Evolutionary conservation across 2,113 vertebrate species (phyloP), one percentile per base, ranked within the genome.

Genomic region (Sturnus vulgaris): DNA sequence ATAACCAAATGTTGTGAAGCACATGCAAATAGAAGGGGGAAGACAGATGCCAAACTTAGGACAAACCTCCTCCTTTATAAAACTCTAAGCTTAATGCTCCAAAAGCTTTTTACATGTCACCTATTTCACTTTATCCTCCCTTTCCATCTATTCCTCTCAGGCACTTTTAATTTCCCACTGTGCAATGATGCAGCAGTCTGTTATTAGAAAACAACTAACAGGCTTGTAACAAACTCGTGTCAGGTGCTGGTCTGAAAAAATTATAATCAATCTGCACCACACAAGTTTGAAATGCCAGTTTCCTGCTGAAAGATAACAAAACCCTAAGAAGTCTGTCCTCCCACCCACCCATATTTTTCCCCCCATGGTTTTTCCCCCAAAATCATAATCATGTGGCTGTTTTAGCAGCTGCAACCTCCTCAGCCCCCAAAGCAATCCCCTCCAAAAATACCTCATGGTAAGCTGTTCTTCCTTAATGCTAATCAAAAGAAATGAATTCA

Each of bases 401-500:
- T 91, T 65, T 5, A 73, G 59, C 63, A 82, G 50, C 42, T 21
- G 33, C 73, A 73, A 72, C 5, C 37, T 87, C 49, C 46, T 77
- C 50, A 65, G 64, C 5, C 31, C 28, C 31, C 17, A 60, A 17
- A 89, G 44, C 22, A 64, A 82, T 4, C 7, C 17, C 6, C 70
- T 79, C 66, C 55, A 61, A 82, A 92, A 94, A 84, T 14, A 91
- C 17, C 25, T 82, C 65, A 79, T 20, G 22, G 22, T 49, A 86
- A 95, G 19, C 19, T 86, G 49, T 35, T 88, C 57, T 80, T 94
- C 42, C 35, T 80, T 82, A 81, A 91, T 75, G 60, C 16, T 95
- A 94, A 95, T 88, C 71, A 86, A 82, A 94, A 88, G 14, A 88
- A 95, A 94, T 86, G 1, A 92, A 96, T 93, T 88, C 56, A 88